Percentiles rank a stretch among this genome's conserved stretches.
Conservation (phyloP, 2,113 vertebrate species). For the Myanophis thanlyinensis region DNA sequence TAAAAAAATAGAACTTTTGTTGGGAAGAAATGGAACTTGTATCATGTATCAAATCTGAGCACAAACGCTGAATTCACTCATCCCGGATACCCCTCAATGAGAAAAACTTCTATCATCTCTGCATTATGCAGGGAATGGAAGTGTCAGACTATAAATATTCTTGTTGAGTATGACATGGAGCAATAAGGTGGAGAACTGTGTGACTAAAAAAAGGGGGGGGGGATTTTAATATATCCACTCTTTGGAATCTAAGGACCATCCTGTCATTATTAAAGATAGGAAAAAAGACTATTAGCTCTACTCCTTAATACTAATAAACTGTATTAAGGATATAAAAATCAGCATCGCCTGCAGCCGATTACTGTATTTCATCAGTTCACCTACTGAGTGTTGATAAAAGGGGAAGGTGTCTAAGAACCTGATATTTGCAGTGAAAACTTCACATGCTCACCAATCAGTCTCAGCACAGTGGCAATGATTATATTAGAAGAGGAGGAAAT, state of each 20-base stretch:
- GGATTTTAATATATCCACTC: background rate
- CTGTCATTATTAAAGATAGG: background rate
- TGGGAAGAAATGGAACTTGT: background rate
- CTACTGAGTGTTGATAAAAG: background rate
- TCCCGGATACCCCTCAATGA: background rate
- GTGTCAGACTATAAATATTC: background rate
- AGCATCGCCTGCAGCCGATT: too few species aligned
- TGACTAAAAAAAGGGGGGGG: background rate
- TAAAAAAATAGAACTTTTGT: background rate
- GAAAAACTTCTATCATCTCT: background rate
- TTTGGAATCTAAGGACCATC: background rate
- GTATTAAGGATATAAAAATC: background rate
- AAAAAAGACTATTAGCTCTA: background rate
- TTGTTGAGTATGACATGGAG: background rate
- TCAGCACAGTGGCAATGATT: constrained; percentile 79
- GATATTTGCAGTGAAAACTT: background rate
- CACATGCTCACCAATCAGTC: constrained; percentile 85
- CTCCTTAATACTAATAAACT: background rate
- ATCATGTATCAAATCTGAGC: background rate
- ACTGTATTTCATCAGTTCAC: background rate
- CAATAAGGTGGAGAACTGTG: background rate
- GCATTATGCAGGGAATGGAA: background rate
- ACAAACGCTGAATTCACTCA: background rate
- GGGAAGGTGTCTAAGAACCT: background rate
- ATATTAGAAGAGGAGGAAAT: constrained; percentile 69